Base-by-base conservation (phyloP, 2,888 invertebrate genomes). In the Tenodera sinensis region DNA sequence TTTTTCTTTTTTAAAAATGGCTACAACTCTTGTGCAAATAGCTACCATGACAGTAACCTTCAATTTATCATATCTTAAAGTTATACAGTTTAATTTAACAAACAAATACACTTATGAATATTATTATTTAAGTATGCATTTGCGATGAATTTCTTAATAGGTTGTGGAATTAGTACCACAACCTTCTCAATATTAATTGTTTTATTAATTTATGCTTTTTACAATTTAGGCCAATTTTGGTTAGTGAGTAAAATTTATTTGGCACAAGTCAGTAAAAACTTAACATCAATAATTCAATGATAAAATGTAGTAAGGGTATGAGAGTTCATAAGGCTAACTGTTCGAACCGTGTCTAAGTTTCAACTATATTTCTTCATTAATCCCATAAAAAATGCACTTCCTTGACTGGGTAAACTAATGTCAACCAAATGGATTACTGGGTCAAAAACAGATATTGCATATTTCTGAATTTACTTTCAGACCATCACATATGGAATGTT, bases 11-110 rank as follows among this genome's bases (percentile, higher is more conserved):
- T 89, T 89, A 89, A 81, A 89, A 89, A 89, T 89, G 83, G 83
- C 83, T 85, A 89, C 85, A 89, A 85, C 85, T 83, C 89, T 89
- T 89, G 83, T 34, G 34, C 47, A 71, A 83, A 82, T 84, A 47
- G 84, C 88, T 28, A 88, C 88, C 54, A 84, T 54, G 82, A 89
- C 85, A 89, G 83, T 82, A 85, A 87, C 34, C n/a, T 86, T 90
- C 83, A 83, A 71, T 71, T 71, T 71, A 71, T 71, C 54, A 71
- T 90, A 89, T 90, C 27, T 89, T 90, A 90, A 89, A 88, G 88
- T 88, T 88, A 89, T 88, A 89, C 89, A 90, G 54, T 85, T 82
- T 88, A 89, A 87, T 42, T 88, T 85, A 84, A 88, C 83, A 89
- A 86, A 87, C 83, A 89, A 87, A 89, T 88, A 88, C 88, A 89